A percentile compares a stretch with the other conserved stretches of the same genome.
Conservation (phyloP, 2,113 vertebrate species). For the Pteronura brasiliensis region DNA sequence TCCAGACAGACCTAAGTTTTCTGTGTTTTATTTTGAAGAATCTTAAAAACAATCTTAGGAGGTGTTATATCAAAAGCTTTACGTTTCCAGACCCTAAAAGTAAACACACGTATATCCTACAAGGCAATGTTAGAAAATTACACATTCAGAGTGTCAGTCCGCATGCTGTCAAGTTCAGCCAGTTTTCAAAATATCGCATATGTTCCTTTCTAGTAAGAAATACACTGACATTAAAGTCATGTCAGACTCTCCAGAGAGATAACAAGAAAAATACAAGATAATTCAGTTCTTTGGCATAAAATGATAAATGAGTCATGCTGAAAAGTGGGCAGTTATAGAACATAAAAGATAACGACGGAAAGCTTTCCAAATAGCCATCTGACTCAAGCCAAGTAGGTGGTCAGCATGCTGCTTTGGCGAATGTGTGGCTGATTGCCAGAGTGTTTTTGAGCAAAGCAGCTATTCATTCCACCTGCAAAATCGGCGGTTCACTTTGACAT, state of each 20-base stretch:
- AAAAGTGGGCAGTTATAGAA: constrained; percentile 64
- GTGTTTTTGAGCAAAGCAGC: constrained; percentile 49
- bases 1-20: neutral
- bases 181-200: constrained; percentile 53
- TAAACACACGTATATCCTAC: constrained; percentile 39
- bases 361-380: constrained; percentile 64
- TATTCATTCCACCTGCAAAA: constrained; percentile 58
- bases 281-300: constrained; percentile 59
- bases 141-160: constrained; percentile 52
- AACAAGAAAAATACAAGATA: constrained; percentile 53
- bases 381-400: constrained; percentile 66
- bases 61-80: constrained; percentile 26
- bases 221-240: constrained; percentile 62
- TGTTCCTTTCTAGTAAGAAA: constrained; percentile 58
- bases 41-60: neutral
- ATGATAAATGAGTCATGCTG: constrained; percentile 63
- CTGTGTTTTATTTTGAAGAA: constrained; percentile 2
- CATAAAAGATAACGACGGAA: constrained; percentile 53
- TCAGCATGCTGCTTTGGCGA: constrained; percentile 42
- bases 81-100: constrained; percentile 28
- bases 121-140: constrained; percentile 56
- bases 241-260: constrained; percentile 63
- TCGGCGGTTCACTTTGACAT: constrained; percentile 47
- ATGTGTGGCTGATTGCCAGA: constrained; percentile 52
- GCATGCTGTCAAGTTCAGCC: constrained; percentile 47